Percentiles rank a stretch among this genome's conserved stretches.
phyloP scores from a whole-genome alignment of 2,797 vertebrate genomes.

The Etheostoma nigrum region DNA sequence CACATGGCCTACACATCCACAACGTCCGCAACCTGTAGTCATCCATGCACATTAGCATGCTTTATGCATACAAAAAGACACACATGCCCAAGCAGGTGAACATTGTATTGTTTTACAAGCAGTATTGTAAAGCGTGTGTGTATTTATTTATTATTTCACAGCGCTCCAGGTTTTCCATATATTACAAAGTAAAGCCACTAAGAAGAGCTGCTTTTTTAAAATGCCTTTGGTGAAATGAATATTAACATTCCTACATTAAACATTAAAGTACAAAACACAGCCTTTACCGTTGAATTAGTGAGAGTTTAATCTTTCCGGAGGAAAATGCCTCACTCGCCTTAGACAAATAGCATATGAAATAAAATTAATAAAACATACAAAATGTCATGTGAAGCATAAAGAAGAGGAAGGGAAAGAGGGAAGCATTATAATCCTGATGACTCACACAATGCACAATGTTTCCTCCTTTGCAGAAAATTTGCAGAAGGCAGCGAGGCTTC shows the following conservation, averaged over 20 bases:
- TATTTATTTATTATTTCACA: conserved; percentile 38
- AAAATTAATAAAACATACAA: conserved; percentile 34
- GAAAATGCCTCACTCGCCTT: neutral
- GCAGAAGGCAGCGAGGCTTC: conserved; percentile 54
- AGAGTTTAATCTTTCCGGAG: conserved; percentile 14
- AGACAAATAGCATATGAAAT: conserved; percentile 36
- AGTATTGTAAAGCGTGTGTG: neutral
- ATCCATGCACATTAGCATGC: neutral
- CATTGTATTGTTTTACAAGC: neutral
- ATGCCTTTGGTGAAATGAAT: conserved; percentile 34
- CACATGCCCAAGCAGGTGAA: neutral
- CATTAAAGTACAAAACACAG: conserved; percentile 15
- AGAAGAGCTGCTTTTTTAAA: neutral
- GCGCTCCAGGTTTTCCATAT: neutral
- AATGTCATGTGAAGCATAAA: conserved; percentile 41
- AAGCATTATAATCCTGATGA: conserved; percentile 46
- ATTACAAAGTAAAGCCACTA: conserved; percentile 23
- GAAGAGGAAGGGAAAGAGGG: conserved; percentile 1
- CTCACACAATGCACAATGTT: conserved; percentile 47
- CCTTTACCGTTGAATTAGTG: conserved; percentile 28
- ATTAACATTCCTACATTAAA: conserved; percentile 42
- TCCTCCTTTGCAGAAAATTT: conserved; percentile 28
- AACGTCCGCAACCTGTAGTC: too few species aligned
- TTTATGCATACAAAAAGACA: neutral
- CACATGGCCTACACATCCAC: neutral